Conservation (phyloP, 2,888 invertebrate species). For the Andrena fulva region DNA sequence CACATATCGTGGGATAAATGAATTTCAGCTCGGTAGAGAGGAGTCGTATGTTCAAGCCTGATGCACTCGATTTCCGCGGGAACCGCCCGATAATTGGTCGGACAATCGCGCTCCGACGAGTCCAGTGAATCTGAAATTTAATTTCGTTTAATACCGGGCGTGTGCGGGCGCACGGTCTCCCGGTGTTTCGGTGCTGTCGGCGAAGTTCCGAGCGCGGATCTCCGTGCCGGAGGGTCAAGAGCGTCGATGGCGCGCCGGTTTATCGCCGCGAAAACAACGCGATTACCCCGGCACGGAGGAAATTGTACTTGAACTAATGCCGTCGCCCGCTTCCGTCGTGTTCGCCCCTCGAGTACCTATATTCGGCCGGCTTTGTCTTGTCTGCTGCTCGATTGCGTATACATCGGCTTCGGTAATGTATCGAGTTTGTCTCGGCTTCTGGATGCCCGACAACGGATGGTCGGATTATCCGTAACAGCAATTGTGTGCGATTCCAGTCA, state of each 20-base stretch:
- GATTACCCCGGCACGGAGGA: constrained; percentile 31
- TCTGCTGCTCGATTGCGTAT: constrained; percentile 60
- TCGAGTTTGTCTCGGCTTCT: constrained; percentile 64
- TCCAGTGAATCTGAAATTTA: constrained; percentile 5
- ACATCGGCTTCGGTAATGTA: constrained; percentile 63
- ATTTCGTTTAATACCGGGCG: constrained; percentile 10
- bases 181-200: background rate
- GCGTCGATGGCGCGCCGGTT: background rate
- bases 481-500: constrained; percentile 53
- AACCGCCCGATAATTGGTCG: constrained; percentile 23
- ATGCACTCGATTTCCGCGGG: constrained; percentile 20
- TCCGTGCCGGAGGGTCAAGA: background rate
- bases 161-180: background rate
- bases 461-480: constrained; percentile 62
- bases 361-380: constrained; percentile 63
- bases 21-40: constrained; percentile 1
- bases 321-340: constrained; percentile 17
- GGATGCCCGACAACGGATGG: constrained; percentile 59
- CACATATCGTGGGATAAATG: background rate
- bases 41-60: background rate
- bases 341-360: constrained; percentile 25
- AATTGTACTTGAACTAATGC: constrained; percentile 48
- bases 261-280: constrained; percentile 26
- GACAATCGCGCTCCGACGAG: constrained; percentile 11
- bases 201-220: background rate